phyloP scores from a whole-genome alignment of 2,113 vertebrate species.

The Rafetus swinhoei region DNA sequence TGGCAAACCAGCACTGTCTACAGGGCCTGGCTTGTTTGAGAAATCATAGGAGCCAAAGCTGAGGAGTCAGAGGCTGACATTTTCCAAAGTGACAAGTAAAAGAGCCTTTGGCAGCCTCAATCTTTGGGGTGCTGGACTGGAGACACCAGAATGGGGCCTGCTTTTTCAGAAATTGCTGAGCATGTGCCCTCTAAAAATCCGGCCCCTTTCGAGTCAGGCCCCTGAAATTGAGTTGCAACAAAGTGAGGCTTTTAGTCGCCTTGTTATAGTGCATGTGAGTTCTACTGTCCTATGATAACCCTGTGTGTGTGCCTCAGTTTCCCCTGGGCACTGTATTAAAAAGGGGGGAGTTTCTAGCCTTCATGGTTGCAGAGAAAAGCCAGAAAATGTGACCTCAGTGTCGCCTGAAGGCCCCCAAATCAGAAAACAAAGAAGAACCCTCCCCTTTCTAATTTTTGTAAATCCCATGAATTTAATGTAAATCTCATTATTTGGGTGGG shows the following conservation, averaged over 20 bases:
- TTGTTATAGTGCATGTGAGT: too few relatives aligned
- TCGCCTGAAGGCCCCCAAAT: too few relatives aligned
- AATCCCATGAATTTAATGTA: not conserved
- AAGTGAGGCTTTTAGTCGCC: too few relatives aligned
- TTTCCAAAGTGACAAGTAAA: not conserved
- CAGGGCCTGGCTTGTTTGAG: not conserved
- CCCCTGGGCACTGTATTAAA: too few relatives aligned
- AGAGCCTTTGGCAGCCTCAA: not conserved
- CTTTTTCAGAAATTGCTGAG: not conserved
- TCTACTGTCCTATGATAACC: too few relatives aligned
- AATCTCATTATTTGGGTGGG: not conserved
- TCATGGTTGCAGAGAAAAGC: too few relatives aligned
- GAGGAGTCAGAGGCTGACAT: not conserved
- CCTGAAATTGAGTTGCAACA: not conserved
- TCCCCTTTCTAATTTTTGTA: not conserved
- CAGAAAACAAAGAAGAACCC: too few relatives aligned
- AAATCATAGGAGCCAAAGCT: not conserved
- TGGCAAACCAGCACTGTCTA: not conserved
- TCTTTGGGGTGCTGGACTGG: not conserved
- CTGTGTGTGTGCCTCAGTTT: too few relatives aligned
- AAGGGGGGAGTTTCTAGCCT: too few relatives aligned
- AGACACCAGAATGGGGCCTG: not conserved
- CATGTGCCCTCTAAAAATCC: not conserved
- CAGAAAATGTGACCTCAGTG: too few relatives aligned
- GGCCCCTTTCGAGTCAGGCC: not conserved